A percentile compares a stretch with the other conserved stretches of the same genome.
Conservation (phyloP, 2,113 vertebrate species). For the Microtus ochrogaster region DNA sequence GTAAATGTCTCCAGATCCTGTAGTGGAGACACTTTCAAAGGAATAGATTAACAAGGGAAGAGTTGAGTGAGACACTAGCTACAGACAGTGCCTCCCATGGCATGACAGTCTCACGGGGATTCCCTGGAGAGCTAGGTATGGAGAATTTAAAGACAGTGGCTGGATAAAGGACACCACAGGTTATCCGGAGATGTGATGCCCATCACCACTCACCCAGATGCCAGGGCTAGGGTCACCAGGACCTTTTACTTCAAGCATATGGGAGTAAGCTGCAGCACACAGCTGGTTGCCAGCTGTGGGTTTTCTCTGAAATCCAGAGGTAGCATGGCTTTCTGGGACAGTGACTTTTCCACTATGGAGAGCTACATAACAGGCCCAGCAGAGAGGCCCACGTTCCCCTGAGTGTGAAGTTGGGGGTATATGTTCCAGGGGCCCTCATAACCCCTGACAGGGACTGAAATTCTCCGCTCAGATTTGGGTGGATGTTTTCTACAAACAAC, state of each 20-base stretch:
- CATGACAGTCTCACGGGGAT: background rate
- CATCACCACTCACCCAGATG: fast-evolving
- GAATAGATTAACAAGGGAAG: background rate
- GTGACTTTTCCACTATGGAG: background rate
- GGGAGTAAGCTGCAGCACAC: background rate
- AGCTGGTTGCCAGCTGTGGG: background rate
- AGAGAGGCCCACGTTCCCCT: background rate
- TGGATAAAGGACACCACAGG: background rate
- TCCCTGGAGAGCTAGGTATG: background rate
- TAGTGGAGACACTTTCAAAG: background rate
- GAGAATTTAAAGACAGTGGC: background rate
- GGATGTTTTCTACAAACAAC: slow-evolving; percentile 4
- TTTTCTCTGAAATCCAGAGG: background rate
- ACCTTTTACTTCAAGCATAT: fast-evolving
- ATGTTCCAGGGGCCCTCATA: too few species aligned
- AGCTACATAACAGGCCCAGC: background rate
- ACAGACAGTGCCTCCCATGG: background rate
- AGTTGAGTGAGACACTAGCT: background rate
- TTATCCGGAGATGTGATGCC: background rate
- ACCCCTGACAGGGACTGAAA: background rate
- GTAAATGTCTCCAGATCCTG: slow-evolving; percentile 25
- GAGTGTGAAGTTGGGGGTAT: background rate
- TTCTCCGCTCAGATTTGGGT: background rate
- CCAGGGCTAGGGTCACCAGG: background rate
- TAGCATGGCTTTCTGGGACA: background rate